Conservation (phyloP, 2,113 vertebrate species). For the Numida meleagris region DNA sequence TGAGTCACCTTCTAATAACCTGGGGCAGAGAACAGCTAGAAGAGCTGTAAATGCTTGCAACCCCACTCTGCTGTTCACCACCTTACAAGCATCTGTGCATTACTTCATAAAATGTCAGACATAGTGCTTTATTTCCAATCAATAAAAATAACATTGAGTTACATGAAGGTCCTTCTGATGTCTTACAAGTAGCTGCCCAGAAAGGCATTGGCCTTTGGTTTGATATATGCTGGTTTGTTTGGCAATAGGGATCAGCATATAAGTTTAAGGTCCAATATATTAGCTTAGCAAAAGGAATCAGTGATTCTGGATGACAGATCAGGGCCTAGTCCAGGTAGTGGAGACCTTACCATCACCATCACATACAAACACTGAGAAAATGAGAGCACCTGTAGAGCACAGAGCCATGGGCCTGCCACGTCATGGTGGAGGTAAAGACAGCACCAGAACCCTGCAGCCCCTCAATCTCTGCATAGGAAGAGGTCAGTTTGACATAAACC, state of each 20-base stretch:
- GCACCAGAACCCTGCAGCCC: background rate
- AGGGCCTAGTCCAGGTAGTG: background rate
- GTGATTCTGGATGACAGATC: too few species aligned
- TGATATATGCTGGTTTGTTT: too few species aligned
- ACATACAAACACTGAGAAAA: background rate
- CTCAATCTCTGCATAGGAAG: rapidly evolving
- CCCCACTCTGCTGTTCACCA: background rate
- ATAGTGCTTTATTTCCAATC: background rate
- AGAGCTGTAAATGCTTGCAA: background rate
- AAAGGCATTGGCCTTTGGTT: background rate
- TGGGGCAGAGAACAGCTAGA: background rate
- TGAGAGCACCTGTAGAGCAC: background rate
- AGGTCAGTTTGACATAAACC: background rate
- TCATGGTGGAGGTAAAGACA: background rate
- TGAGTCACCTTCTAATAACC: background rate
- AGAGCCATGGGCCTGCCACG: background rate
- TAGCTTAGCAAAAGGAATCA: too few species aligned
- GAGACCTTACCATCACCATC: background rate
- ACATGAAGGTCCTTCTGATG: background rate
- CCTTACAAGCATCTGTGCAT: background rate
- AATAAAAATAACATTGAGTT: constrained; percentile 38
- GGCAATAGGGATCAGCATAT: too few species aligned
- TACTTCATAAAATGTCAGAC: constrained; percentile 27
- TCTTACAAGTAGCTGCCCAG: background rate
- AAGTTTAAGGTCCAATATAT: too few species aligned